These are phyloP conservation scores for Sardinella longiceps DNA, from an alignment of 2,797 vertebrate species.

Conservation along the genomic window DNA sequence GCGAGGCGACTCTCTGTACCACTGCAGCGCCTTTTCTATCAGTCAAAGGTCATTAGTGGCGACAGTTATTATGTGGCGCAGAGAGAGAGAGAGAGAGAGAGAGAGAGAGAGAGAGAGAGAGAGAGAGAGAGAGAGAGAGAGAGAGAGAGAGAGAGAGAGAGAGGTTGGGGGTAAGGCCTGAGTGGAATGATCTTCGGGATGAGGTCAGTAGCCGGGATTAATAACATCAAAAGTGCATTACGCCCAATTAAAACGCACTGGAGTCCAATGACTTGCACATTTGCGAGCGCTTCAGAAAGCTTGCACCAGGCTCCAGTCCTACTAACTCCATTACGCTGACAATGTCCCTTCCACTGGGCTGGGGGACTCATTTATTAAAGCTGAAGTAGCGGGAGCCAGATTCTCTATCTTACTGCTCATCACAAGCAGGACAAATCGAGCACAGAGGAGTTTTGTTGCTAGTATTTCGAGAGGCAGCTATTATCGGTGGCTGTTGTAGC, in stretches of 20 bases:
- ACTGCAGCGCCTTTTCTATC: constrained; percentile 58
- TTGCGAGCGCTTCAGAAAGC: constrained; percentile 40
- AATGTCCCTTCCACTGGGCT: constrained; percentile 49
- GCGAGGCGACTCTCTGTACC: constrained; percentile 61
- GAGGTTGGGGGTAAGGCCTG: neutral
- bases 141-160: neutral
- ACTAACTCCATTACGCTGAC: constrained; percentile 63
- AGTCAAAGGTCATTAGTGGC: constrained; percentile 64
- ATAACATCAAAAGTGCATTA: constrained; percentile 72
- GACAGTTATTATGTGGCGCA: constrained; percentile 64
- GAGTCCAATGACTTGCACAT: constrained; percentile 58
- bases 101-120: neutral
- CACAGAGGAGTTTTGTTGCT: neutral
- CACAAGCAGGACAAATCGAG: constrained; percentile 9
- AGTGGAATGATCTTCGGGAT: constrained; percentile 56
- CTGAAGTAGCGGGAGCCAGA: neutral
- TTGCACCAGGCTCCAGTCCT: constrained; percentile 22
- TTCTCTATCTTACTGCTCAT: constrained; percentile 13
- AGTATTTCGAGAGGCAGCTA: neutral
- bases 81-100: constrained; percentile 52
- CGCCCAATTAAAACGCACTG: constrained; percentile 75
- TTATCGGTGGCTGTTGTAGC: neutral
- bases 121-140: too few species aligned
- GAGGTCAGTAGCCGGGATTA: constrained; percentile 69
- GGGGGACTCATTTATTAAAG: constrained; percentile 55